phyloP scores from a whole-genome alignment of 2,888 invertebrate species.

The Latrodectus hesperus region DNA sequence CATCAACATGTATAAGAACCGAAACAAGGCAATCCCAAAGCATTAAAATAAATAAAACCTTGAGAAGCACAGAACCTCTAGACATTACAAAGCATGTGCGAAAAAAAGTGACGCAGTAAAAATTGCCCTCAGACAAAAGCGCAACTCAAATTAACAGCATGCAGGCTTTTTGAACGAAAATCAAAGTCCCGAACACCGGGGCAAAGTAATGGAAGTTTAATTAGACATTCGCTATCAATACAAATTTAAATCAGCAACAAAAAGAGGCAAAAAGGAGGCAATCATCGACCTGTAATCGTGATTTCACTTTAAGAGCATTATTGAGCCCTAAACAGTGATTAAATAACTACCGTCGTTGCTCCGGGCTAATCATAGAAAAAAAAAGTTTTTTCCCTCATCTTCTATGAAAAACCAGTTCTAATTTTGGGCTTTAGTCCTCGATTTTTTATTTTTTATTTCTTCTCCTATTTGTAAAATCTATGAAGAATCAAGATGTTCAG shows the following conservation, averaged over 20 bases:
- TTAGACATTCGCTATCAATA: conserved; percentile 40
- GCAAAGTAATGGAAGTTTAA: conserved; percentile 61
- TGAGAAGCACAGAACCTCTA: too few species aligned
- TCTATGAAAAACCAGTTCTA: conserved; percentile 33
- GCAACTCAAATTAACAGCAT: conserved; percentile 49
- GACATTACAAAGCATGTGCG: too few species aligned
- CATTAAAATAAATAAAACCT: too few species aligned
- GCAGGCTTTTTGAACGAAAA: neutral
- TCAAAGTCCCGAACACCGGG: neutral
- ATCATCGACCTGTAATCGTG: conserved; percentile 58
- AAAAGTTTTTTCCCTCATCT: neutral
- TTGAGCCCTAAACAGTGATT: conserved; percentile 53
- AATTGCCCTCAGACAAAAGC: neutral
- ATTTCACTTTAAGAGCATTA: conserved; percentile 61
- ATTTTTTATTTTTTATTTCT: neutral
- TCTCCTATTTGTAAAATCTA: conserved; percentile 35
- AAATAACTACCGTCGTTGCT: conserved; percentile 31
- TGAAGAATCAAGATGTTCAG: neutral
- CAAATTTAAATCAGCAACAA: neutral
- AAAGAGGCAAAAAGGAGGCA: conserved; percentile 25
- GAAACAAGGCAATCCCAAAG: too few species aligned
- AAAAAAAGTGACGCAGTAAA: too few species aligned
- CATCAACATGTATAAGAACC: too few species aligned
- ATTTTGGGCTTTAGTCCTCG: too few species aligned
- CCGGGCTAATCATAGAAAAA: neutral